These are phyloP conservation scores for Augiades crinisus DNA, from an alignment of 2,888 invertebrate genomes.

Conservation along the genomic window DNA sequence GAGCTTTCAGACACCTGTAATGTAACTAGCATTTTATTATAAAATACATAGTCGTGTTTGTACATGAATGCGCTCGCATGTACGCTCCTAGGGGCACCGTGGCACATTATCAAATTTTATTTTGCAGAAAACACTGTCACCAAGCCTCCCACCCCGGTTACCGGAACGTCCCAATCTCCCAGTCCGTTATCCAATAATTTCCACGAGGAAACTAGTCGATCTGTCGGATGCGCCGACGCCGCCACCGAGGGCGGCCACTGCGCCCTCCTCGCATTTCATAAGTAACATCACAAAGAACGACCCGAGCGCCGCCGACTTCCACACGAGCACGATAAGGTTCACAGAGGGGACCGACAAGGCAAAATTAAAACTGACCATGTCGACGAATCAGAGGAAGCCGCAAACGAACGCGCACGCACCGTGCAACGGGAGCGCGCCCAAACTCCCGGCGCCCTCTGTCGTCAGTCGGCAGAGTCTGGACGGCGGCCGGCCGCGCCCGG, in stretches of 20 bases:
- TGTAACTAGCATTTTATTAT: conserved; percentile 15
- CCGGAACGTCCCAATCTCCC: conserved; percentile 70
- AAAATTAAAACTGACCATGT: conserved; percentile 64
- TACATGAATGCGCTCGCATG: conserved; percentile 46
- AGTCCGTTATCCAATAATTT: conserved; percentile 69
- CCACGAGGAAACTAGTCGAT: conserved; percentile 70
- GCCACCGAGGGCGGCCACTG: conserved; percentile 57
- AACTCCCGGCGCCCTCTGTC: conserved; percentile 40
- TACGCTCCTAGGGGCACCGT: conserved; percentile 63
- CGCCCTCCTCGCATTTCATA: conserved; percentile 59
- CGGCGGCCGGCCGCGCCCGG: conserved; percentile 30
- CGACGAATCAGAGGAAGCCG: conserved; percentile 57
- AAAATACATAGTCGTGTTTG: not conserved
- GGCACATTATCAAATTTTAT: conserved; percentile 72
- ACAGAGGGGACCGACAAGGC: conserved; percentile 65
- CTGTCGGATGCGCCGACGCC: conserved; percentile 67
- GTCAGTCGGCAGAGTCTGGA: conserved; percentile 39
- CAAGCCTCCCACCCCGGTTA: conserved; percentile 70
- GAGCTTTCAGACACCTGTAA: conserved; percentile 21
- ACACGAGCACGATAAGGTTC: conserved; percentile 74
- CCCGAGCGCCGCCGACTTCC: conserved; percentile 52
- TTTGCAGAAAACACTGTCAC: conserved; percentile 76
- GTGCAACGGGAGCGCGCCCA: conserved; percentile 46
- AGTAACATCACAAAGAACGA: conserved; percentile 69
- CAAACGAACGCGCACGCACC: conserved; percentile 38